Conservation (phyloP, 1,140 invertebrate genomes). For the Aphaenogaster rudis region DNA sequence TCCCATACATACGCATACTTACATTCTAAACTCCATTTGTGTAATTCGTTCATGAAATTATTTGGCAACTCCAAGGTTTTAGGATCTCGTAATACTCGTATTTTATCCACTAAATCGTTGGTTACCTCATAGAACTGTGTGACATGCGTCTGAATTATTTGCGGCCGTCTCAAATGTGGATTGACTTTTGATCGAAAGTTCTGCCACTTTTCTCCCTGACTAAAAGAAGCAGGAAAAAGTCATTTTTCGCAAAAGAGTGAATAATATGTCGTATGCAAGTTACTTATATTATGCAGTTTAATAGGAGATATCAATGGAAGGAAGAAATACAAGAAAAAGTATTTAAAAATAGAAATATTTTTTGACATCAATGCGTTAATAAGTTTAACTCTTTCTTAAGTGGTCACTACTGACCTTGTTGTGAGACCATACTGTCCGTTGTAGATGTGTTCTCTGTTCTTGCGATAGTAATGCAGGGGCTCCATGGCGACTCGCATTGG, state of each 20-base stretch:
- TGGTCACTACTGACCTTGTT: slow-evolving; percentile 69
- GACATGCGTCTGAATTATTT: slow-evolving; percentile 86
- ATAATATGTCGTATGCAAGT: not conserved
- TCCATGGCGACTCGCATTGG: slow-evolving; percentile 79
- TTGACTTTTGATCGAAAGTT: slow-evolving; percentile 87
- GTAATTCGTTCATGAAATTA: slow-evolving; percentile 89
- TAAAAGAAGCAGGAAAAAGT: slow-evolving; percentile 69
- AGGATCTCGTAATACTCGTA: slow-evolving; percentile 86
- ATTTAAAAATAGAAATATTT: not conserved
- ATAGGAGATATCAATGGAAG: not conserved
- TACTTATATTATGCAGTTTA: not conserved
- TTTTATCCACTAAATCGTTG: slow-evolving; percentile 86
- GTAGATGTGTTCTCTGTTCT: slow-evolving; percentile 75
- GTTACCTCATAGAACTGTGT: slow-evolving; percentile 85
- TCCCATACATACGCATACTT: slow-evolving; percentile 66
- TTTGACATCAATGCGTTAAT: not conserved
- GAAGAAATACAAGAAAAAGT: not conserved
- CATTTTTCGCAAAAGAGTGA: not conserved
- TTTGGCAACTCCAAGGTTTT: slow-evolving; percentile 87
- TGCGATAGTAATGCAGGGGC: slow-evolving; percentile 79
- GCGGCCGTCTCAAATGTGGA: slow-evolving; percentile 87
- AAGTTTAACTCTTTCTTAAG: too few species aligned
- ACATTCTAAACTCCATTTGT: slow-evolving; percentile 91
- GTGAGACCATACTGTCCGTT: slow-evolving; percentile 77
- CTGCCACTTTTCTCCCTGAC: slow-evolving; percentile 88